Base-by-base conservation (phyloP, 2,797 vertebrate genomes). In the Delichon dasypus region DNA sequence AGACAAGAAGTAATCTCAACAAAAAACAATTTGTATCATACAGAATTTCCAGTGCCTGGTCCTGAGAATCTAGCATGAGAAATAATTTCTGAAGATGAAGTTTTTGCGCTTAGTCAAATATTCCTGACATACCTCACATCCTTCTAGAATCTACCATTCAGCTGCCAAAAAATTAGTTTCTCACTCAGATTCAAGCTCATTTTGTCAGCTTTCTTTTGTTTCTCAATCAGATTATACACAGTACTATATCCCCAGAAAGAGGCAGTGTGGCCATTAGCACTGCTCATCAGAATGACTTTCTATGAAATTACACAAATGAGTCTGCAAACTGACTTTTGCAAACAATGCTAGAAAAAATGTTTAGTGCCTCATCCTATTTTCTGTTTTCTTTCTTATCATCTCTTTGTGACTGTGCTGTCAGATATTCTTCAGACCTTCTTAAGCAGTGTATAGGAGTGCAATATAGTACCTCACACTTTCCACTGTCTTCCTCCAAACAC, bases 151-250 rank as follows among this genome's bases (percentile, higher is more conserved):
- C 62, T 95, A 71, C 70, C 66, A 72, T 93, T 95, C 83, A 93
- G 32, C 70, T 88, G 83, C 88, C 90, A 90, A 84, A 92, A 93
- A 88, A 60, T 53, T 6, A 74, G 42, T 81, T 95, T 88, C 71
- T 91, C 1, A 2, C 84, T 92, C 80, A 61, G 30, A 75, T 90
- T 36, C 77, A 81, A 68, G 54, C 42, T 90, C n/a, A 36, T 84
- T 95, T 94, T 86, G 73, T 88, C 70, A 88, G 54, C 14, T 93
- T 78, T 50, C 50, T 90, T 47, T 88, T 90, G 53, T 88, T 93
- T 89, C 61, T 80, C 22, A 70, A 85, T 27, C 55, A 70, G 38
- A 79, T 73, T 85, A 81, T 47, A 78, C 58, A 47, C 38, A 81
- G 66, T 89, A 44, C 10, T 1, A 60, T 85, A 86, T 55, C 70